Evolutionary conservation across 2,888 invertebrate species (phyloP).

Genomic region (Erannis defoliaria): DNA sequence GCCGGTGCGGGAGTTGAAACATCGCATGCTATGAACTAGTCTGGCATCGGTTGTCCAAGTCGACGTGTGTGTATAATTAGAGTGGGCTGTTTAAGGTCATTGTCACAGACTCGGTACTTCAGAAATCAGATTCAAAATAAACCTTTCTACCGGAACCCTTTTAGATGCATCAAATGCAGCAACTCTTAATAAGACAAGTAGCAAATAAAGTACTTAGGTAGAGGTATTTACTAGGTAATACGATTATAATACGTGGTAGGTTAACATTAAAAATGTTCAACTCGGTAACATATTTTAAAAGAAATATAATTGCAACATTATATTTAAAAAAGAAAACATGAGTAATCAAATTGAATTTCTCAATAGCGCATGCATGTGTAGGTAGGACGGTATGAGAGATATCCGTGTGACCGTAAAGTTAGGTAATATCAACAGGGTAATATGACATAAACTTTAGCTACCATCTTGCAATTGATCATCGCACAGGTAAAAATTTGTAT

Average conservation of each 20-base stretch:
- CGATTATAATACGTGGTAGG: too few species aligned
- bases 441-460: conserved; percentile 21
- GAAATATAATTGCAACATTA: conserved; percentile 10
- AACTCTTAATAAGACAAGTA: not conserved
- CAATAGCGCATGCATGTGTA: conserved; percentile 23
- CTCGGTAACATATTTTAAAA: not conserved
- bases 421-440: conserved; percentile 28
- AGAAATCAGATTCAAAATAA: conserved; percentile 70
- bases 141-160: conserved; percentile 59
- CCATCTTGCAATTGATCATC: not conserved
- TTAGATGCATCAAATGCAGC: conserved; percentile 29
- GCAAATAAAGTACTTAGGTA: not conserved
- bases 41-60: conserved; percentile 68
- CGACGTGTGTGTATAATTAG: conserved; percentile 80
- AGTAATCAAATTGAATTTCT: conserved; percentile 35
- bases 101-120: conserved; percentile 76
- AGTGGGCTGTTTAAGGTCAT: conserved; percentile 84
- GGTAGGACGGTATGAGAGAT: conserved; percentile 35
- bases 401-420: conserved; percentile 44
- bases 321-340: conserved; percentile 24
- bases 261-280: too few species aligned
- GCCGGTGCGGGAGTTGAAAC: conserved; percentile 55
- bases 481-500: too few species aligned
- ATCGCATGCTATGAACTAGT: conserved; percentile 69
- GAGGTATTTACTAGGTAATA: too few species aligned